Base-by-base conservation (phyloP, 92 coral and sea anemone species). In the Bergia puertoricense region DNA sequence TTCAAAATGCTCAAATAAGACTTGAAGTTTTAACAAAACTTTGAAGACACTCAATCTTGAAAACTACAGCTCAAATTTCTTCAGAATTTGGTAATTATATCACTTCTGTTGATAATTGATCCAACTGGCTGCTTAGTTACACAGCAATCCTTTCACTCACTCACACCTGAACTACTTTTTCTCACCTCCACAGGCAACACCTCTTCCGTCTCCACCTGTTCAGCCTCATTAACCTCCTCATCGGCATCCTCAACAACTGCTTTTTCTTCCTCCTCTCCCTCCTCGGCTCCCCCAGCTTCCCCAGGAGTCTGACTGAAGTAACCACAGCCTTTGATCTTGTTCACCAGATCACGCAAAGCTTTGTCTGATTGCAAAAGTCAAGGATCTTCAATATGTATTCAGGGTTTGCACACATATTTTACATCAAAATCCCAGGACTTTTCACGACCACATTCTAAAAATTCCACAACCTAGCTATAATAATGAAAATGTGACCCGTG, bases 261-360 rank as follows among this genome's bases (percentile, higher is more conserved):
- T 69, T 68, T 93, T 50, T 82, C 93, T 72, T 90, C 93, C 45
- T 89, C 94, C 46, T 82, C 94, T 51, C 78, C 81, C 0, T 74
- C 93, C 8, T 80, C 94, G 0, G 85, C 87, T 40, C 82, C 91
- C 14, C 89, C 96, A n/a, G 78, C 91, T 23, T 89, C 96, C 54
- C 88, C 88, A 4, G 90, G 78, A 0, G 91, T 66, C 74, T 93
- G 91, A 37, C 74, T 87, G 89, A 97, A 97, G 79, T 97, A 97
- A 1, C 94, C 98, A 88, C 97, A 94, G 54, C 90, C 88, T 74
- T 91, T 94, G 89, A 97, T 97, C 18, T 92, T 92, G 38, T 90
- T 80, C 36, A 95, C 96, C 68, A 94, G 79, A 22, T 95, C 95
- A 36, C 86, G 88, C 37, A 97, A 90, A 48, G 85, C 93, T 71